Conservation (phyloP, 2,797 vertebrate genomes). For the Eleutherodactylus coqui region DNA sequence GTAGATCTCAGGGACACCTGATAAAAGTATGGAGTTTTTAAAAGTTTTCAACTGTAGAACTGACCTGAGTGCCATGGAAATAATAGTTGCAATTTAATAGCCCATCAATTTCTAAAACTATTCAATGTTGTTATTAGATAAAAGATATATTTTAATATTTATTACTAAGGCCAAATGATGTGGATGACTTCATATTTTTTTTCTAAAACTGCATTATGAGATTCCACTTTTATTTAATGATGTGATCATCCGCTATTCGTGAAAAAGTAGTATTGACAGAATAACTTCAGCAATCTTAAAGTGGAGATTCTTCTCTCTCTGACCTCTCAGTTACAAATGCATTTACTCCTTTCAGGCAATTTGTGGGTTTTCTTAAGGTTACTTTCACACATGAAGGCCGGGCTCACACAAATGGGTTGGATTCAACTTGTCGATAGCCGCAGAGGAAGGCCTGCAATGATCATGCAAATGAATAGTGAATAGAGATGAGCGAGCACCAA, state of each 20-base stretch:
- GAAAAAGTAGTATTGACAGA: background rate
- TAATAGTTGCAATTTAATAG: background rate
- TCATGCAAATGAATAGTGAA: too few relatives aligned
- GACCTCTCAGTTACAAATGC: background rate
- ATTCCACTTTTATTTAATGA: background rate
- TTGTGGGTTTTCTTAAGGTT: background rate
- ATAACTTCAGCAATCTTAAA: background rate
- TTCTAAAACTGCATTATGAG: background rate
- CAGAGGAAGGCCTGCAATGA: too few relatives aligned
- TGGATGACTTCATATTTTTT: conserved; percentile 28
- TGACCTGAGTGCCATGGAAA: background rate
- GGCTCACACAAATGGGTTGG: too few relatives aligned
- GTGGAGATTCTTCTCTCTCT: background rate
- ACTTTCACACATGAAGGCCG: too few relatives aligned
- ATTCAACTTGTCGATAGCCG: too few relatives aligned
- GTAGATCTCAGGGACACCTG: too few relatives aligned
- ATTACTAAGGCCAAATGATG: background rate
- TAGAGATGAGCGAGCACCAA: too few relatives aligned
- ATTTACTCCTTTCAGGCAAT: background rate
- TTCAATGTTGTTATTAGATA: background rate
- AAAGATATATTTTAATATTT: conserved; percentile 16
- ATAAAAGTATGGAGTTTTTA: background rate
- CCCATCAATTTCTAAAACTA: background rate
- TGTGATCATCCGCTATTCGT: background rate
- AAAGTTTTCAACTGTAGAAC: background rate